These are phyloP conservation scores for Ancistrus triradiatus DNA, from an alignment of 2,113 vertebrate species.

Conservation along the genomic window DNA sequence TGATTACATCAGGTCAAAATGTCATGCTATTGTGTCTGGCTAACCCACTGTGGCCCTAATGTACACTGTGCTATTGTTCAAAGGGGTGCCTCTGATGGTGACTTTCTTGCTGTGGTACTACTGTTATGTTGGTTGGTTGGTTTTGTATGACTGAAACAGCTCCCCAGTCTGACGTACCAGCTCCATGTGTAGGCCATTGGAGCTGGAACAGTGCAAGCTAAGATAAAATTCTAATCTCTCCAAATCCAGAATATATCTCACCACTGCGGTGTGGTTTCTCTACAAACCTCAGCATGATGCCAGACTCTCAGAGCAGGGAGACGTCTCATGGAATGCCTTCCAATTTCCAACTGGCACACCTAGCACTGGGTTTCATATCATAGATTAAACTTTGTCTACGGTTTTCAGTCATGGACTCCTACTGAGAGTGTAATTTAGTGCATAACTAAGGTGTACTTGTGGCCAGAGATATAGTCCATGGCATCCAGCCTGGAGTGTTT, in stretches of 20 bases:
- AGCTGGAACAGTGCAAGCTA: not conserved
- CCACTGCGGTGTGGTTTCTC: not conserved
- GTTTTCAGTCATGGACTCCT: not conserved
- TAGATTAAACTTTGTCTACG: not conserved
- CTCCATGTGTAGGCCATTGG: not conserved
- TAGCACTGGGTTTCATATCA: not conserved
- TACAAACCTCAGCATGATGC: not conserved
- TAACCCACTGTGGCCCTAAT: not conserved
- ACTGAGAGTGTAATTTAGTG: not conserved
- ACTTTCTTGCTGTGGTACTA: conserved; percentile 12
- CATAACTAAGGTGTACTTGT: not conserved
- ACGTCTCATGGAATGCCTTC: not conserved
- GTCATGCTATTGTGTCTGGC: conserved; percentile 18
- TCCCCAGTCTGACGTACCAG: conserved; percentile 15
- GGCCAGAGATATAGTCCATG: not conserved
- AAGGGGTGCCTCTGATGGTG: not conserved
- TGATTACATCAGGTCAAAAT: conserved; percentile 32
- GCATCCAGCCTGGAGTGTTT: not conserved
- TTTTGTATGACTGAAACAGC: conserved; percentile 5
- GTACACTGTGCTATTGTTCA: conserved; percentile 32
- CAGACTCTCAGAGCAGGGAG: not conserved
- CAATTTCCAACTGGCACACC: not conserved
- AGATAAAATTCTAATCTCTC: not conserved
- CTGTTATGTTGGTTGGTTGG: not conserved
- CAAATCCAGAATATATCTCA: conserved; percentile 14